Evolutionary conservation across 2,797 vertebrate genomes (phyloP).

Genomic region (Argentina silus): DNA sequence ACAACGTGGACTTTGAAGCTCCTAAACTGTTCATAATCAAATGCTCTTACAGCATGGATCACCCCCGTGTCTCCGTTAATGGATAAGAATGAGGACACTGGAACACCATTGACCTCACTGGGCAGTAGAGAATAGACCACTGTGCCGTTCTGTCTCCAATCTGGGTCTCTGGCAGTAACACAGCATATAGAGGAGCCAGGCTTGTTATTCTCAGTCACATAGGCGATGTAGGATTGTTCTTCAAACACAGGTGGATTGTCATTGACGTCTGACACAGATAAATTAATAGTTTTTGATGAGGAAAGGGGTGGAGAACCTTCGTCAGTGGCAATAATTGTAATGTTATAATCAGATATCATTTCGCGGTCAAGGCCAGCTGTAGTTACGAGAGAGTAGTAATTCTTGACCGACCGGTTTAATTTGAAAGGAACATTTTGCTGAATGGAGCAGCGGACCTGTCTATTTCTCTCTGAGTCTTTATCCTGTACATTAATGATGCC

Average conservation of each 20-base stretch:
- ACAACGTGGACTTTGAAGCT: constrained; percentile 56
- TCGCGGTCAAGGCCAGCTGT: constrained; percentile 36
- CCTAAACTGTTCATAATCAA: constrained; percentile 64
- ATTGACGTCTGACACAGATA: constrained; percentile 24
- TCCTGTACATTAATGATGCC: constrained; percentile 64
- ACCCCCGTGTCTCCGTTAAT: constrained; percentile 64
- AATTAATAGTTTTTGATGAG: constrained; percentile 13
- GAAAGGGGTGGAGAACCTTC: constrained; percentile 33
- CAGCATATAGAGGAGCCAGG: neutral
- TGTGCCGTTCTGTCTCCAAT: too few relatives aligned
- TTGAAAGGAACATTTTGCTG: constrained; percentile 57
- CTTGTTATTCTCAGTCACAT: constrained; percentile 37
- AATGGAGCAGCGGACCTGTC: constrained; percentile 24
- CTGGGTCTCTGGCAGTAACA: too few relatives aligned
- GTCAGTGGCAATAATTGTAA: constrained; percentile 16
- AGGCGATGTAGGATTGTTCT: constrained; percentile 15
- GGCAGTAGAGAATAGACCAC: too few relatives aligned
- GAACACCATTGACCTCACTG: too few relatives aligned
- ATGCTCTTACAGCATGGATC: constrained; percentile 61
- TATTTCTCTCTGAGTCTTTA: constrained; percentile 49
- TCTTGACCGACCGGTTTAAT: constrained; percentile 60
- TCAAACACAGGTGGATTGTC: constrained; percentile 22
- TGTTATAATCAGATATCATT: constrained; percentile 17
- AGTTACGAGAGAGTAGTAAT: constrained; percentile 55
- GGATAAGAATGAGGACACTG: constrained; percentile 58